A percentile compares a stretch with the other conserved stretches of the same genome.
Conservation (phyloP, 2,888 invertebrate genomes). For the Parelbella ahira region DNA sequence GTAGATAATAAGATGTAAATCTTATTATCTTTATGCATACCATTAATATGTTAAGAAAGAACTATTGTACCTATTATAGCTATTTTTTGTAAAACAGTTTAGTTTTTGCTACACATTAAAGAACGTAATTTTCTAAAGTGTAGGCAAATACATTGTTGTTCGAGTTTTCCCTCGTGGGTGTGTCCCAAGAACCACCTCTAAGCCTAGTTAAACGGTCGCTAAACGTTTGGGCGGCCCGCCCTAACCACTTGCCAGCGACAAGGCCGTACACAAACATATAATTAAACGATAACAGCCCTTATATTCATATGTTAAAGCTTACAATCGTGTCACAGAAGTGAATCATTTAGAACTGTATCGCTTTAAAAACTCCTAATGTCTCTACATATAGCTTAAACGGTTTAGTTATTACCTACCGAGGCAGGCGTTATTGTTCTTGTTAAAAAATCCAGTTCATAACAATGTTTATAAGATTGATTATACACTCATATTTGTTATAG, state of each 20-base stretch:
- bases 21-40: no score
- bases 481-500: no score
- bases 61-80: no score
- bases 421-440: conserved; percentile 56
- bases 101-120: no score
- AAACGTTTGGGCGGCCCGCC: conserved; percentile 81
- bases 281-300: conserved; percentile 41
- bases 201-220: conserved; percentile 74
- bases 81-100: no score
- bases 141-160: conserved; percentile 11
- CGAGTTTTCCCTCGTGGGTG: conserved; percentile 58
- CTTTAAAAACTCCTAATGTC: conserved; percentile 46
- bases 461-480: no score
- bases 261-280: conserved; percentile 35
- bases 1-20: no score
- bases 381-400: conserved; percentile 68
- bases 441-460: no score
- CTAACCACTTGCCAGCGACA: conserved; percentile 57
- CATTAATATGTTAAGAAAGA: no score
- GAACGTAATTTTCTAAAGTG: conserved; percentile 5
- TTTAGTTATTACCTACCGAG: conserved; percentile 52
- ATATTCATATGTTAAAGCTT: conserved; percentile 16
- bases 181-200: conserved; percentile 61
- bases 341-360: conserved; percentile 49
- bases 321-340: conserved; percentile 31